phyloP scores from a whole-genome alignment of 2,888 invertebrate species.

The Andricus quercusramuli region DNA sequence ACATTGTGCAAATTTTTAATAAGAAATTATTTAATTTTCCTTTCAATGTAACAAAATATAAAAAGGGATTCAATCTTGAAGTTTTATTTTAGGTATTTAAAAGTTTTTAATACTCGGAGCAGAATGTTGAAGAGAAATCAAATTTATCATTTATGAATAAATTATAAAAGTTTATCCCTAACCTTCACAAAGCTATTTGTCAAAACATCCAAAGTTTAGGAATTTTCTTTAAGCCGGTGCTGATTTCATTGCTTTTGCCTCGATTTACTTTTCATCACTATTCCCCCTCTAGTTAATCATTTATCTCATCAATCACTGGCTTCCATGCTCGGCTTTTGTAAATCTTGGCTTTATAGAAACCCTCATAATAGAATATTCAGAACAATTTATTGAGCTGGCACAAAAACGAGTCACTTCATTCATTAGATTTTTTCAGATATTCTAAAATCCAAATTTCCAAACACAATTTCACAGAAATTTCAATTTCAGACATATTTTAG shows the following conservation, averaged over 20 bases:
- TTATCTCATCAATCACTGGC: slow-evolving; percentile 30
- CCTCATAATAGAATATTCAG: not conserved
- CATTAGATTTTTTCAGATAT: not conserved
- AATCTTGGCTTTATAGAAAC: slow-evolving; percentile 12
- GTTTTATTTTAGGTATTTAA: too few relatives aligned
- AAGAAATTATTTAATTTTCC: too few relatives aligned
- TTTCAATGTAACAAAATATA: too few relatives aligned
- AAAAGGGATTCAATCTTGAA: too few relatives aligned
- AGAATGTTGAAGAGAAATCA: too few relatives aligned
- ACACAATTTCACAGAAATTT: too few relatives aligned
- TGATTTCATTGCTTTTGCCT: not conserved
- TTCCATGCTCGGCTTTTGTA: not conserved
- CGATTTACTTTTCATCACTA: slow-evolving; percentile 6
- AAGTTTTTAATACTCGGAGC: too few relatives aligned
- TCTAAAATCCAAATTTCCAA: not conserved
- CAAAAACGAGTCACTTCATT: not conserved
- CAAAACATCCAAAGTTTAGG: not conserved
- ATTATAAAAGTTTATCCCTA: too few relatives aligned
- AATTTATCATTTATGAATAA: too few relatives aligned
- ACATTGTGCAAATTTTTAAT: too few relatives aligned
- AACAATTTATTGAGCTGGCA: not conserved
- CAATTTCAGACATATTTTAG: not conserved
- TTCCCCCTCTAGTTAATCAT: slow-evolving; percentile 5
- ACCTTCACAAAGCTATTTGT: not conserved
- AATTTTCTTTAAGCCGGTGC: not conserved